Conservation (phyloP, 2,113 vertebrate genomes). For the Sardina pilchardus region DNA sequence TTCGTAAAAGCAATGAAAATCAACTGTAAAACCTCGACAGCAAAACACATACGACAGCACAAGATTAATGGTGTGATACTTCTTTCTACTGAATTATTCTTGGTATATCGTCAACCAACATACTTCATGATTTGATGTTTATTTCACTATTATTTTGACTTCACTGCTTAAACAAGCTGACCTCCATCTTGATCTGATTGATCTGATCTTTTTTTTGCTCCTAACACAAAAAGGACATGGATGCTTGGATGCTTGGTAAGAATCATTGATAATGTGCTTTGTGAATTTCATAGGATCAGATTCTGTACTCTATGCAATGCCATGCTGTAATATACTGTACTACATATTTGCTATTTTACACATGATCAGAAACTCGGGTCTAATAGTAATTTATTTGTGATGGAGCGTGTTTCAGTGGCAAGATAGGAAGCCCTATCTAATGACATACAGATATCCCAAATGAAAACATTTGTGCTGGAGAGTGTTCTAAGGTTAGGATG, state of each 20-base stretch:
- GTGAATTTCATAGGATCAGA: too few species aligned
- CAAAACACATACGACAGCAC: too few species aligned
- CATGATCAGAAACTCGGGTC: not conserved
- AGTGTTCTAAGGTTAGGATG: not conserved
- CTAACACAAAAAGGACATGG: not conserved
- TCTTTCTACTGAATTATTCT: too few species aligned
- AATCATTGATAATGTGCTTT: not conserved
- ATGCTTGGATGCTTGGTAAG: not conserved
- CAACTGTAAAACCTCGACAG: too few species aligned
- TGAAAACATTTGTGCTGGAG: conserved; percentile 35
- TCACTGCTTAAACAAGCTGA: not conserved
- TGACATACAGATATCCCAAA: not conserved
- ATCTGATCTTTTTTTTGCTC: not conserved
- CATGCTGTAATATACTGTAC: not conserved
- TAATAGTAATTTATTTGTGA: conserved; percentile 6
- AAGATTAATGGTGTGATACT: too few species aligned
- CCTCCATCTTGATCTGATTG: too few species aligned
- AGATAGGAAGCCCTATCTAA: conserved; percentile 23
- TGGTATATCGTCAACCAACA: too few species aligned
- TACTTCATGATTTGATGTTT: too few species aligned
- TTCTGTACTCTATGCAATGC: too few species aligned
- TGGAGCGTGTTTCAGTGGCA: not conserved
- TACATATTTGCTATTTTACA: not conserved
- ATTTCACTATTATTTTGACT: not conserved
- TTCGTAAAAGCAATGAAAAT: too few species aligned